These are phyloP conservation scores for Parochlus steinenii DNA, from an alignment of 2,888 invertebrate genomes.

Conservation along the genomic window DNA sequence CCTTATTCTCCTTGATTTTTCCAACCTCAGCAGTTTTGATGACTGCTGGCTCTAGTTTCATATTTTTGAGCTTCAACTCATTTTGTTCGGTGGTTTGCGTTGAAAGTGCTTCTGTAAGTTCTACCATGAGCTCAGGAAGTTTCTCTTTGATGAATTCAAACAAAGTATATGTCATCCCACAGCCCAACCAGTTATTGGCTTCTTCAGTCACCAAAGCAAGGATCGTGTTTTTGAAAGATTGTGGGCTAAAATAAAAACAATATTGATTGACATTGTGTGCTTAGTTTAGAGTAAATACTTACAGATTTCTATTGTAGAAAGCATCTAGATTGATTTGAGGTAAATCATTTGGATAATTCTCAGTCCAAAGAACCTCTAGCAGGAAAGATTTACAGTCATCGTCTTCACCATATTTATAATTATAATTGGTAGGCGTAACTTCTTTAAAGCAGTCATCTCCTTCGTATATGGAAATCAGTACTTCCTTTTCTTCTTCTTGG, in stretches of 20 bases:
- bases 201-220: slow-evolving; percentile 43
- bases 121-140: slow-evolving; percentile 46
- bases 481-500: slow-evolving; percentile 80
- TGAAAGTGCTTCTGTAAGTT: slow-evolving; percentile 54
- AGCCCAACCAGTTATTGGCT: slow-evolving; percentile 69
- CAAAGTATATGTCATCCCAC: slow-evolving; percentile 87
- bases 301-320: slow-evolving; percentile 89
- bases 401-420: slow-evolving; percentile 82
- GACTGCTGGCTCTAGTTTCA: slow-evolving; percentile 14
- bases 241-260: slow-evolving; percentile 33
- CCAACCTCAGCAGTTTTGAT: slow-evolving; percentile 20
- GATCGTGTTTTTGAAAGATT: slow-evolving; percentile 54
- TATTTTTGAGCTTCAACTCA: slow-evolving; percentile 27
- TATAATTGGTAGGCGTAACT: slow-evolving; percentile 59
- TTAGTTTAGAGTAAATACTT: slow-evolving; percentile 31
- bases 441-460: slow-evolving; percentile 79
- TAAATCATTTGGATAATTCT: slow-evolving; percentile 67
- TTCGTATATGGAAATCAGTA: slow-evolving; percentile 82
- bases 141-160: slow-evolving; percentile 85
- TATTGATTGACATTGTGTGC: not conserved
- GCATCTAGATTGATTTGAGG: slow-evolving; percentile 74
- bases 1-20: slow-evolving; percentile 52
- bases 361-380: slow-evolving; percentile 74
- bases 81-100: slow-evolving; percentile 31
- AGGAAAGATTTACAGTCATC: slow-evolving; percentile 66